Evolutionary conservation across 2,888 invertebrate species (phyloP), one percentile per base, ranked within the genome.

Genomic region (Erannis defoliaria): DNA sequence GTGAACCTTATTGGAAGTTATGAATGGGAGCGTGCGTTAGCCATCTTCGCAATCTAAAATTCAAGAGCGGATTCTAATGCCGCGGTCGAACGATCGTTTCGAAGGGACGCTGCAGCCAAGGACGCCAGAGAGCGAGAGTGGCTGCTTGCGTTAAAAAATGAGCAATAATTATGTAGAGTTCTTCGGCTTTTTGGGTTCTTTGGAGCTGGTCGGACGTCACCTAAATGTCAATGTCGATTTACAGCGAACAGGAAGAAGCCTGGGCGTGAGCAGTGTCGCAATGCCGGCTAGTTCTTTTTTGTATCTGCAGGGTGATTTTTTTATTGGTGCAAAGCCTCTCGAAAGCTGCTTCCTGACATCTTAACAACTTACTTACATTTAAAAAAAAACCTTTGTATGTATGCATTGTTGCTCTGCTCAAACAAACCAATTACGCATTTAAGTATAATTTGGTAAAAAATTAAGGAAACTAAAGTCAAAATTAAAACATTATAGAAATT

Each of bases 151-250:
- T 75, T 10, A 78, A 79, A 77, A 80, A 80, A 80, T 70, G 74
- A 71, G 43, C 45, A 75, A 71, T 62, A n/a, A n/a, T 2, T 26
- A 59, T 79, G 79, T 75, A 5, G 71, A 77, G 70, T 80, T 72
- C 78, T 71, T 71, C 74, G 79, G 79, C 78, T 78, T 80, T 12
- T n/a, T 42, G 19, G 21, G 21, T 76, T 70, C 68, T 23, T 29
- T 14, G 16, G 1, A 26, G 14, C 16, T 43, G 43, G 71, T 73
- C 70, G 67, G 26, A 26, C 78, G 70, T 65, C 63, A 66, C 59
- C 72, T 82, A 90, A 91, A 90, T 89, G 90, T 90, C 91, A 90
- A 90, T 90, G 90, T 81, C 90, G 76, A 72, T 72, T 76, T 35
- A 76, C 71, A 69, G 71, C 67, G 73, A 78, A 78, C 88, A 89